Percentiles rank a stretch among this genome's conserved stretches.
phyloP scores from a whole-genome alignment of 2,888 invertebrate genomes.

The Pheosia tremula region DNA sequence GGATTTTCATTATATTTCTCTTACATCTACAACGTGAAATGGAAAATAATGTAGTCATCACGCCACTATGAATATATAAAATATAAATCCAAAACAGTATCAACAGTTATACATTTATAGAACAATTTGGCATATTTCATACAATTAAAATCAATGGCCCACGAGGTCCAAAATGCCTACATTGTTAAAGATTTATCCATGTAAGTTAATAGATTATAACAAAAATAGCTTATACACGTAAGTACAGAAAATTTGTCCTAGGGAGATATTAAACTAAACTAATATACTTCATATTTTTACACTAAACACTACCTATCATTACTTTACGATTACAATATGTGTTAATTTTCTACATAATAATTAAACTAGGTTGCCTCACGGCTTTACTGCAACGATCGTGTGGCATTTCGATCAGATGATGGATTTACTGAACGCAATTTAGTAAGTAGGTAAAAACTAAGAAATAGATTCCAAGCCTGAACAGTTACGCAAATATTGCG shows the following conservation, averaged over 20 bases:
- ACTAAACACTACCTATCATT: constrained; percentile 69
- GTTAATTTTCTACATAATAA: constrained; percentile 67
- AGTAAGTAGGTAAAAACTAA: constrained; percentile 15
- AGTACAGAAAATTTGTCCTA: constrained; percentile 64
- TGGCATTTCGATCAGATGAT: constrained; percentile 3
- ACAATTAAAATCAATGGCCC: constrained; percentile 63
- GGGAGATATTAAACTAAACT: constrained; percentile 61
- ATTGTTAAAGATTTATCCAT: constrained; percentile 42
- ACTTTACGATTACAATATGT: constrained; percentile 70
- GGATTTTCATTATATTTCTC: constrained; percentile 42
- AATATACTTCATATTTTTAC: constrained; percentile 64
- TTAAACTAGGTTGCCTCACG: constrained; percentile 29
- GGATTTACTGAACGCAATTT: constrained; percentile 5
- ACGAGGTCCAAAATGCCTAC: constrained; percentile 53
- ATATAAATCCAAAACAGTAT: constrained; percentile 46
- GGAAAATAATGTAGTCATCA: constrained; percentile 40
- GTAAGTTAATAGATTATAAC: constrained; percentile 56
- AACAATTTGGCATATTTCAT: constrained; percentile 68
- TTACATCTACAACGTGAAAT: constrained; percentile 42
- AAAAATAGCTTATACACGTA: constrained; percentile 58
- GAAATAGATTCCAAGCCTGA: constrained; percentile 26
- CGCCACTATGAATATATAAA: constrained; percentile 27
- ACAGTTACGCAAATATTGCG: constrained; percentile 47
- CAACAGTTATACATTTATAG: constrained; percentile 47
- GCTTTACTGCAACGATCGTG: constrained; percentile 9